Conservation (phyloP, 2,797 vertebrate species). For the Notamacropus eugenii region DNA sequence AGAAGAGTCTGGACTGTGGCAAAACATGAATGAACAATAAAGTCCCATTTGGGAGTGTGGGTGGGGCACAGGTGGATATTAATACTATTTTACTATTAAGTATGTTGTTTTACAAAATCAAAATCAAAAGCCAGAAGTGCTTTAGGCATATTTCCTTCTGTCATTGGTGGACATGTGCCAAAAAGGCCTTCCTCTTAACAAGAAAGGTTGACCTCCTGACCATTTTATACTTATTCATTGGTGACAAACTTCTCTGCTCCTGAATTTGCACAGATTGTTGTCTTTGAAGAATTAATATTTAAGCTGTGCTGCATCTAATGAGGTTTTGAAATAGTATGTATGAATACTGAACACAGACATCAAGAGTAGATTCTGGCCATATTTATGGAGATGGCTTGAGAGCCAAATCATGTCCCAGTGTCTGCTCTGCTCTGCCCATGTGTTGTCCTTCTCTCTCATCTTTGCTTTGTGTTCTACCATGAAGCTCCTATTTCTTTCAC, state of each 20-base stretch:
- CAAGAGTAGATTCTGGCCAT: constrained; percentile 74
- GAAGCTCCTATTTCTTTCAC: constrained; percentile 71
- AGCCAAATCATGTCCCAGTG: constrained; percentile 59
- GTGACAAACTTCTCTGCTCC: constrained; percentile 65
- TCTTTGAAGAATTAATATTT: constrained; percentile 68
- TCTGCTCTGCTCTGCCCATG: constrained; percentile 68
- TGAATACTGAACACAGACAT: constrained; percentile 70
- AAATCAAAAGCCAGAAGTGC: constrained; percentile 24
- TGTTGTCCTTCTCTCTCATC: background rate
- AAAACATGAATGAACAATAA: constrained; percentile 51
- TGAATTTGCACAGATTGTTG: constrained; percentile 64
- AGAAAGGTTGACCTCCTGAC: constrained; percentile 35
- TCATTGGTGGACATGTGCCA: background rate
- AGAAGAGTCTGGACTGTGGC: constrained; percentile 35
- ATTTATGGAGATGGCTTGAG: constrained; percentile 73
- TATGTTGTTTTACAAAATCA: constrained; percentile 49
- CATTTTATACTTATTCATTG: constrained; percentile 61
- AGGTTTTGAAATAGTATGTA: constrained; percentile 67
- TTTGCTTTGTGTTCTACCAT: constrained; percentile 63
- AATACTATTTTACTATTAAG: constrained; percentile 43
- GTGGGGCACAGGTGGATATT: background rate
- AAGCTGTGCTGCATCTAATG: constrained; percentile 68
- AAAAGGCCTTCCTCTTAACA: constrained; percentile 42
- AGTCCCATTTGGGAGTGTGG: constrained; percentile 32
- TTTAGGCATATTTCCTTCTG: constrained; percentile 35